Percentiles rank a stretch among this genome's conserved stretches.
Conservation (phyloP, 2,888 invertebrate species). For the Monopis laevigella region DNA sequence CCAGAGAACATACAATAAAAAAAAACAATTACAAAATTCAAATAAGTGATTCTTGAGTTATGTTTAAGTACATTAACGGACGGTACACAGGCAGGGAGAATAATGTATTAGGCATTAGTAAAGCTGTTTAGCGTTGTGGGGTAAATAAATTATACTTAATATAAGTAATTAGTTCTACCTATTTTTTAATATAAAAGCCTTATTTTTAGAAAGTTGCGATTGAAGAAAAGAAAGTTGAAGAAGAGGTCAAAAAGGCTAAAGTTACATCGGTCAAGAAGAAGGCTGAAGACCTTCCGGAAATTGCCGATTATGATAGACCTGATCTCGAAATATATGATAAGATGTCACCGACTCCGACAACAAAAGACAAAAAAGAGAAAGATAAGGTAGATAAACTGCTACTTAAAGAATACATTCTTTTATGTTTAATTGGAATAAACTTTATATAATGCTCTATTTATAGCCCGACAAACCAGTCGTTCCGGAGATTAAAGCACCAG, state of each 20-base stretch:
- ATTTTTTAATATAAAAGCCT: too few relatives aligned
- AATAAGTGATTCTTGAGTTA: too few relatives aligned
- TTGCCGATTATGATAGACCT: constrained; percentile 80
- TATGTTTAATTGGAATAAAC: not conserved
- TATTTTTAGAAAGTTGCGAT: constrained; percentile 56
- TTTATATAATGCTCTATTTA: constrained; percentile 1
- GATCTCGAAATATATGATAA: constrained; percentile 76
- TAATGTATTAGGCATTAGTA: too few relatives aligned
- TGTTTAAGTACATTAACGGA: too few relatives aligned
- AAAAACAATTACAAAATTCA: too few relatives aligned
- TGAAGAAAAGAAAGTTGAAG: constrained; percentile 49
- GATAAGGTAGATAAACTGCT: constrained; percentile 41
- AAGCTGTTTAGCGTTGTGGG: too few relatives aligned
- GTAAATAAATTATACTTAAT: too few relatives aligned
- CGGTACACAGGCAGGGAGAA: too few relatives aligned
- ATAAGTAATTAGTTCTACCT: too few relatives aligned
- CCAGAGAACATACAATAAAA: too few relatives aligned
- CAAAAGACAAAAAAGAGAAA: constrained; percentile 57
- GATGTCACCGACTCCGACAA: constrained; percentile 58
- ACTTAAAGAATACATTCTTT: too few relatives aligned
- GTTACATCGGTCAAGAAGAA: constrained; percentile 58
- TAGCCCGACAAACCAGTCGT: constrained; percentile 48
- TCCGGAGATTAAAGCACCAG: constrained; percentile 77
- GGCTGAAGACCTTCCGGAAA: constrained; percentile 69
- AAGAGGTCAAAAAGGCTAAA: constrained; percentile 57